phyloP scores from a whole-genome alignment of 2,113 vertebrate species.

The Apodemus speciosus region DNA sequence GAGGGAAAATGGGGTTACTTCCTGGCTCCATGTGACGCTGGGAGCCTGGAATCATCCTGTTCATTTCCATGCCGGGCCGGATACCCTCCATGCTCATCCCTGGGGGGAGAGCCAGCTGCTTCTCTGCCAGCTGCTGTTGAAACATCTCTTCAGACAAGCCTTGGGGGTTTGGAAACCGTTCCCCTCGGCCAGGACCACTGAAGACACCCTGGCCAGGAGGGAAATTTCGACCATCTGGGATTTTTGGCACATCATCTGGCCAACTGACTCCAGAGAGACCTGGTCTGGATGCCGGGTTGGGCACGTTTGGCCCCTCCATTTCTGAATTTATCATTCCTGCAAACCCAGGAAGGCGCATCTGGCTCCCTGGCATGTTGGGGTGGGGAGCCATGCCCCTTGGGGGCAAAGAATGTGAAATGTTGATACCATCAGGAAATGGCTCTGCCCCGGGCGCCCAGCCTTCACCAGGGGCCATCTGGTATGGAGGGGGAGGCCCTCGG shows the following conservation, averaged over 20 bases:
- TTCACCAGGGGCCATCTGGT: slow-evolving; percentile 95
- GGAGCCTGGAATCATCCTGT: slow-evolving; percentile 91
- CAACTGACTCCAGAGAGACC: slow-evolving; percentile 93
- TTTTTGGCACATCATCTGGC: slow-evolving; percentile 97
- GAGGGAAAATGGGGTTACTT: slow-evolving; percentile 92
- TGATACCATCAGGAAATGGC: slow-evolving; percentile 94
- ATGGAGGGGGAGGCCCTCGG: slow-evolving; percentile 95
- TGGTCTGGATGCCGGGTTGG: slow-evolving; percentile 89
- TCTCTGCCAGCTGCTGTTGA: slow-evolving; percentile 95
- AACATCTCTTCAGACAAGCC: slow-evolving; percentile 95
- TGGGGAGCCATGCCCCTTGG: slow-evolving; percentile 94
- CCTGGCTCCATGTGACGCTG: slow-evolving; percentile 97
- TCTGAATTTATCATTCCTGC: slow-evolving; percentile 97
- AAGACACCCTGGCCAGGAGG: slow-evolving; percentile 95
- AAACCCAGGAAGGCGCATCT: slow-evolving; percentile 96
- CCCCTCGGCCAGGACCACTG: slow-evolving; percentile 94
- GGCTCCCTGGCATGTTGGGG: slow-evolving; percentile 87
- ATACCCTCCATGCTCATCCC: slow-evolving; percentile 92
- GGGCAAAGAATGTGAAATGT: slow-evolving; percentile 89
- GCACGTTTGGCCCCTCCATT: slow-evolving; percentile 92
- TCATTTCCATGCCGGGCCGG: slow-evolving; percentile 91
- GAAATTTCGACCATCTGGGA: slow-evolving; percentile 94
- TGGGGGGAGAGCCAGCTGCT: slow-evolving; percentile 93
- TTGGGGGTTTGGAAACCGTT: slow-evolving; percentile 96
- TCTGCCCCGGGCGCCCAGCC: slow-evolving; percentile 95